phyloP scores from a whole-genome alignment of 2,797 vertebrate genomes.

The Muscicapa comitata region DNA sequence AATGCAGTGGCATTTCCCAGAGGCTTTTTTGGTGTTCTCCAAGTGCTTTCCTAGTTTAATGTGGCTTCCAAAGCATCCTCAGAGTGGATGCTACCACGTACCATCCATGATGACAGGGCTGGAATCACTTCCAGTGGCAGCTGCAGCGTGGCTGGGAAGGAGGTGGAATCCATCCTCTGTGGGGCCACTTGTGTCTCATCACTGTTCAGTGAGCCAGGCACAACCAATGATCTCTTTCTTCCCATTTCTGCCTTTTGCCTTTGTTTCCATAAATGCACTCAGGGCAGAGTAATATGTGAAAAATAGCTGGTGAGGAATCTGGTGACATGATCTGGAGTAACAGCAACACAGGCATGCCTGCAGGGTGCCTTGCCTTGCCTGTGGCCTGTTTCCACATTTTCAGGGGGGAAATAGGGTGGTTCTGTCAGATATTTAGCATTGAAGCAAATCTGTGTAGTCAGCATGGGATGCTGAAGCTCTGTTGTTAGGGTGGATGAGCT shows the following conservation, averaged over 20 bases:
- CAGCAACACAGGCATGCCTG: accelerated
- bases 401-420: not conserved
- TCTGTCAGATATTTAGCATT: not conserved
- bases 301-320: not conserved
- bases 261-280: not conserved
- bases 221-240: not conserved
- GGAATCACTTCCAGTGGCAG: not conserved
- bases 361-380: not conserved
- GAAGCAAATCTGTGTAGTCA: not conserved
- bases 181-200: not conserved
- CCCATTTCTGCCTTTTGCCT: not conserved
- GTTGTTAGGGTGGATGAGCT: not conserved
- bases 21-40: not conserved
- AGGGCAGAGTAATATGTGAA: not conserved
- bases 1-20: not conserved
- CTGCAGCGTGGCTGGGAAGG: not conserved
- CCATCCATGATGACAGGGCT: not conserved
- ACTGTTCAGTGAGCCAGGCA: not conserved
- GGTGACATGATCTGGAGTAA: not conserved
- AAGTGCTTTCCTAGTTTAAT: not conserved
- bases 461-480: not conserved
- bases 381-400: not conserved
- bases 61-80: not conserved
- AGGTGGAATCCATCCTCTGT: not conserved
- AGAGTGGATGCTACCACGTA: not conserved